Percentiles rank a stretch among this genome's conserved stretches.
phyloP scores from a whole-genome alignment of 2,888 invertebrate genomes.

The Gastrophysa polygoni region DNA sequence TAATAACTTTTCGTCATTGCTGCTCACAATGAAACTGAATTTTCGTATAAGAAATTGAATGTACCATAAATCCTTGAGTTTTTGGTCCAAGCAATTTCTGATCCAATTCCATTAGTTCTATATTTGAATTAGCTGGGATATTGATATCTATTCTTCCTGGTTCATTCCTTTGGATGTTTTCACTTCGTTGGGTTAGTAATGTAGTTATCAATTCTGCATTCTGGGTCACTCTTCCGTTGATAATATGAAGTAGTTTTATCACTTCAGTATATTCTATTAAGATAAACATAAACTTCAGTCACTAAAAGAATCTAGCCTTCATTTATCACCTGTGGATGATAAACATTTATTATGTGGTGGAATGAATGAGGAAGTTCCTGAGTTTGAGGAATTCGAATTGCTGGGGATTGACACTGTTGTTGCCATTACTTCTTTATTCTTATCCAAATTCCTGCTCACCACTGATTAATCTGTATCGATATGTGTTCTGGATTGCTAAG shows the following conservation, averaged over 20 bases:
- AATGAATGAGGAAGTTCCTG: neutral
- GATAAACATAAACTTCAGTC: neutral
- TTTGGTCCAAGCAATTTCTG: constrained; percentile 7
- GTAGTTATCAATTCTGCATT: constrained; percentile 11
- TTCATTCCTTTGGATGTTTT: neutral
- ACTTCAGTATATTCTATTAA: constrained; percentile 13
- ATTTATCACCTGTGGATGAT: neutral
- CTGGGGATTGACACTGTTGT: neutral
- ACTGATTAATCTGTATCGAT: neutral
- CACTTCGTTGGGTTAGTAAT: neutral
- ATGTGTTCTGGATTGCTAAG: neutral
- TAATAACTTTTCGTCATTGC: neutral
- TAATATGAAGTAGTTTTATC: constrained; percentile 10
- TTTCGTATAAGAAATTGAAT: neutral
- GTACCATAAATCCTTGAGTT: constrained; percentile 2
- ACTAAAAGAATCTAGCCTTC: no score
- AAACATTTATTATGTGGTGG: neutral
- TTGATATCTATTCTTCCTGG: constrained; percentile 3
- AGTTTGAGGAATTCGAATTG: neutral
- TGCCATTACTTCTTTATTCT: neutral
- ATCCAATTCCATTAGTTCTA: constrained; percentile 8
- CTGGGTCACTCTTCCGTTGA: constrained; percentile 9
- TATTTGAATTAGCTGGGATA: constrained; percentile 6
- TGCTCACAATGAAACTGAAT: no score
- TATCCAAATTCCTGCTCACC: neutral